Conservation (phyloP, 2,888 invertebrate species). For the Acronicta aceris region DNA sequence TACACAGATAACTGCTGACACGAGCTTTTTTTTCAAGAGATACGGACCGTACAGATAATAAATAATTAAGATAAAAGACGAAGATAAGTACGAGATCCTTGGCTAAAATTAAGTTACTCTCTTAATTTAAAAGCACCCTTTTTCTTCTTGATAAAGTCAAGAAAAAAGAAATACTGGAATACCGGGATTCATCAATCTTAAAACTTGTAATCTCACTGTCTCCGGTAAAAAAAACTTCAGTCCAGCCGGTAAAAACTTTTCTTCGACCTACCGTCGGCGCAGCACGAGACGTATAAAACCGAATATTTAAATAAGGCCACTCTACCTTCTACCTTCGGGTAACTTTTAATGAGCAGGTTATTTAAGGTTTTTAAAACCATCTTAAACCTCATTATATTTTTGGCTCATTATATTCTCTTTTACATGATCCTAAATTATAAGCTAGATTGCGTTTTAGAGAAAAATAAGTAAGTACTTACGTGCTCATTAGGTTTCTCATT, state of each 20-base stretch:
- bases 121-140: conserved; percentile 65
- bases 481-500: too few relatives aligned
- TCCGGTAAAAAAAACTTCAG: conserved; percentile 31
- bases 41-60: conserved; percentile 21
- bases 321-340: conserved; percentile 38
- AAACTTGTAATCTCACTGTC: conserved; percentile 77
- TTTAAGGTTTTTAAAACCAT: conserved; percentile 48
- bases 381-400: conserved; percentile 41
- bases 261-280: conserved; percentile 14
- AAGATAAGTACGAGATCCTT: conserved; percentile 51
- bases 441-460: not conserved
- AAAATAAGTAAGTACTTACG: not conserved
- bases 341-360: conserved; percentile 64
- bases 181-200: conserved; percentile 78
- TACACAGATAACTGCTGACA: conserved; percentile 13
- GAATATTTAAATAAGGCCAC: conserved; percentile 53
- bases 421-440: not conserved
- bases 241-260: conserved; percentile 64
- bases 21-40: conserved; percentile 19
- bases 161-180: conserved; percentile 68
- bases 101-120: conserved; percentile 61
- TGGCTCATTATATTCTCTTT: conserved; percentile 25
- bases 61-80: conserved; percentile 55
- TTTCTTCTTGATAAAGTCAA: conserved; percentile 57
- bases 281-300: conserved; percentile 50